Base-by-base conservation (phyloP, 2,888 invertebrate genomes). In the Scelioninae gen. 1 region DNA sequence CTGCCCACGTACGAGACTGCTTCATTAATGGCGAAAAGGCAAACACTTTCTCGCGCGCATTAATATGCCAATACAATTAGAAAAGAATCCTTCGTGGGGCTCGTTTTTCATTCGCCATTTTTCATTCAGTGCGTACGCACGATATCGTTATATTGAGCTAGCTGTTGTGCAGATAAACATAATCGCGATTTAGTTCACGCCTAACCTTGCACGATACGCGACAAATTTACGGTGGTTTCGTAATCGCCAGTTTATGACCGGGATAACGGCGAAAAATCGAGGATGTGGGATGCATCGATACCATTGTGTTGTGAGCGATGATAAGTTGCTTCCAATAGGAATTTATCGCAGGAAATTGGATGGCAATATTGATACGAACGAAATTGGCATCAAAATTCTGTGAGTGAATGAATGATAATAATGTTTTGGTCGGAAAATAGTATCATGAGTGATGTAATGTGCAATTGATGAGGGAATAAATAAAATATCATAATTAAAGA, bases 21-120 rank as follows among this genome's bases (percentile, higher is more conserved):
- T 81, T 81, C 80, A 75, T 76, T 81, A 81, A 65, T 68, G 55
- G 60, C 68, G 63, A 69, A 68, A 81, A 74, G 31, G 66, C 58
- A 32, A 43, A 51, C 65, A 71, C 82, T 82, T 82, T 82, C 82
- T 62, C 82, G 72, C 53, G 76, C 60, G 66, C 66, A 71, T 68
- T 66, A 66, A 72, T 68, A 68, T 65, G 65, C 75, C 71, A 40
- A 60, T 55, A 69, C 72, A 77, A 72, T 77, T 74, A 68, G 43
- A 82, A 76, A 82, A 72, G 62, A 71, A 65, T 51, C 13, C 29
- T 58, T 58, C 66, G 34, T 56, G 38, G 38, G 56, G 43, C 16
- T 32, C 60, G 53, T 60, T 74, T 63, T 65, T 65, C 34, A 32
- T 4, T 11, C n/a, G 53, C 6, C 10, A 38, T 38, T 49, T 66